Evolutionary conservation across 1,140 invertebrate genomes (phyloP).

Genomic region (Triops longicaudatus): DNA sequence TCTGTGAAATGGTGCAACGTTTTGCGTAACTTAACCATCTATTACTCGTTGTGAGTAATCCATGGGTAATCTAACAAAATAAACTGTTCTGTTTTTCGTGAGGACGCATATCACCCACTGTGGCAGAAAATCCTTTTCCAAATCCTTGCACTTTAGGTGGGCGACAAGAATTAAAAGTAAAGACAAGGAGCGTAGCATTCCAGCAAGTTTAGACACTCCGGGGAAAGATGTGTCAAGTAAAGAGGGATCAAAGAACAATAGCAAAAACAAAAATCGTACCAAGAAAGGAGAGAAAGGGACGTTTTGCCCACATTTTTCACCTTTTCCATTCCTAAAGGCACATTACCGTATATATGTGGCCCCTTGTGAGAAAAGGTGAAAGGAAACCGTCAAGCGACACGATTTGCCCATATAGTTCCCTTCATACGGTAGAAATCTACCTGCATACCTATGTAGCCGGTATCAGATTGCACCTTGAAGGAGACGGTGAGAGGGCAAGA

Average conservation of each 20-base stretch:
- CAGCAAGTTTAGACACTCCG: not conserved
- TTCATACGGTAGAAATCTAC: not conserved
- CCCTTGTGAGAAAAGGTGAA: not conserved
- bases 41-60: not conserved
- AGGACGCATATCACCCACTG: too few relatives aligned
- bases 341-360: not conserved
- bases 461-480: not conserved
- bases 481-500: not conserved
- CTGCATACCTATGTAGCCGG: not conserved
- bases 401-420: slow-evolving; percentile 10
- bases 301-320: not conserved
- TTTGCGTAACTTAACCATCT: not conserved
- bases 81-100: too few relatives aligned
- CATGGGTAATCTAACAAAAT: not conserved
- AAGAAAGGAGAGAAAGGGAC: not conserved
- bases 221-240: not conserved
- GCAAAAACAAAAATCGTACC: not conserved
- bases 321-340: not conserved
- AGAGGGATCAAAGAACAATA: not conserved
- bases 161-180: not conserved
- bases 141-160: not conserved
- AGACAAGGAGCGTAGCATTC: not conserved
- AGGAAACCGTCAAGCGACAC: slow-evolving; percentile 14
- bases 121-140: too few relatives aligned
- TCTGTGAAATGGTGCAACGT: not conserved